Evolutionary conservation across 2,113 vertebrate species (phyloP), one percentile per base, ranked within the genome.

Genomic region (Sebastes fasciatus): DNA sequence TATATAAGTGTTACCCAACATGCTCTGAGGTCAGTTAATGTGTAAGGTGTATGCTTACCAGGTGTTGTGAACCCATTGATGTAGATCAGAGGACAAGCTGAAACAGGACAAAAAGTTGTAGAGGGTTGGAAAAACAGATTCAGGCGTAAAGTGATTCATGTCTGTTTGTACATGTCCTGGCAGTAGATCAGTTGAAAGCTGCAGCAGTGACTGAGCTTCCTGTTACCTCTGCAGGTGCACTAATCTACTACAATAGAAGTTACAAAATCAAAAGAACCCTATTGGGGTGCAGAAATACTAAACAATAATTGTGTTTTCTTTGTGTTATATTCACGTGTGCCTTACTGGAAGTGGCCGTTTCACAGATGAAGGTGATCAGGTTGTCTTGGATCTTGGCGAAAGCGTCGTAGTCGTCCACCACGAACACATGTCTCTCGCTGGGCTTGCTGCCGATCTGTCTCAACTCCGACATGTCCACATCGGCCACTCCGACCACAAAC

Each of bases 331-430:
- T 19, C 23, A 64, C 55, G 1, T 61, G 1, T 48, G 70, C 6
- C 90, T 89, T 95, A 99, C 98, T 97, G 91, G 99, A 99, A 75
- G 98, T 99, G 92, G 98, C 99, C 8, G 99, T 99, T 96, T 99
- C 99, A 85, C 99, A 99, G 87, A 99, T 97, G 93, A 99, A 99
- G 3, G 98, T 99, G 94, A 99, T 97, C 5, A 99, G 96, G 89
- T 99, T 98, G 89, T 99, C 98, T 88, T 99, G 97, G 84, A 99
- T 99, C 95, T 99, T 99, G 86, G 95, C 95, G 82, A 99, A 99
- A 60, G 97, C 97, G 26, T 99, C 98, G 17, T 98, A 99, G 90
- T 99, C 97, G 63, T 99, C 97, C 7, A 99, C 97, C 49, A 99
- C 96, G 83, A 99, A 99, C 54, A 99, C 96, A 0, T 99, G 98